phyloP scores from a whole-genome alignment of 2,888 invertebrate species.

The Keiferia lycopersicella region DNA sequence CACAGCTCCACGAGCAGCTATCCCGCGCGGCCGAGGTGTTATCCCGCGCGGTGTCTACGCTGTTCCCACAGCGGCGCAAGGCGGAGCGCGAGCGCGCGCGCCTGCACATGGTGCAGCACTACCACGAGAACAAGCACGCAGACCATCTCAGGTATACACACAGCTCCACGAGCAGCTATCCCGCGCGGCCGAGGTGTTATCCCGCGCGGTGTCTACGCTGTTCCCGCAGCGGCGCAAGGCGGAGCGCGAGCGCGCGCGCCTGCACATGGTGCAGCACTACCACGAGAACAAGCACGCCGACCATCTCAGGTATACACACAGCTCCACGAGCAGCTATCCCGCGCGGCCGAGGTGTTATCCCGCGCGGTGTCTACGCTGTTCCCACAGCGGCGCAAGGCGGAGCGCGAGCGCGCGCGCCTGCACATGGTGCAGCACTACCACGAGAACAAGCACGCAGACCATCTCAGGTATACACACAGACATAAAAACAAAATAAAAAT shows the following conservation, averaged over 20 bases:
- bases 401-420: constrained; percentile 86
- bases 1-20: constrained; percentile 92
- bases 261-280: constrained; percentile 89
- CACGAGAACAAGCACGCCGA: constrained; percentile 92
- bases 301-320: constrained; percentile 87
- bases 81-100: constrained; percentile 88
- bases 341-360: no score
- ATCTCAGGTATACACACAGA: constrained; percentile 81
- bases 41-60: constrained; percentile 85
- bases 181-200: no score
- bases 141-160: constrained; percentile 83
- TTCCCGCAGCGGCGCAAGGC: constrained; percentile 89
- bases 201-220: constrained; percentile 88
- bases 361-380: constrained; percentile 88
- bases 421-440: constrained; percentile 91
- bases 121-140: constrained; percentile 90
- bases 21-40: no score
- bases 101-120: constrained; percentile 87
- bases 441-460: constrained; percentile 92
- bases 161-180: no score
- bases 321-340: constrained; percentile 92
- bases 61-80: constrained; percentile 90
- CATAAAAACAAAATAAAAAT: no score
- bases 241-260: constrained; percentile 87
- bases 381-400: constrained; percentile 88